Conservation (phyloP, 2,888 invertebrate genomes). For the Leptogaster cylindrica region DNA sequence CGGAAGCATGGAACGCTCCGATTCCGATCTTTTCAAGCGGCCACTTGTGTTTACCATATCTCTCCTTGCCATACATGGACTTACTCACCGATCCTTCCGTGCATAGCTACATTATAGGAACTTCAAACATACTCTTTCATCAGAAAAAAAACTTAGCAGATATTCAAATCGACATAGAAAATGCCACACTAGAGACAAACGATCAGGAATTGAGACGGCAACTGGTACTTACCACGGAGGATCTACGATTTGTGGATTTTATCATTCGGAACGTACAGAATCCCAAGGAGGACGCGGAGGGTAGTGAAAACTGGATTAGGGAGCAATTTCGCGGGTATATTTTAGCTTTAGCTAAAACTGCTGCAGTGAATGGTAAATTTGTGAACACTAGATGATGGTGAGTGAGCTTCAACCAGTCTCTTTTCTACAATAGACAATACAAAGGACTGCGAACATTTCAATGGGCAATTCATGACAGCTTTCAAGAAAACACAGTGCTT, state of each 20-base stretch:
- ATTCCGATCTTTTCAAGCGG: conserved; percentile 88
- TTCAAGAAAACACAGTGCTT: conserved; percentile 91
- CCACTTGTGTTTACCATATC: conserved; percentile 92
- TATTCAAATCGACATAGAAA: conserved; percentile 88
- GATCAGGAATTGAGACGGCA: conserved; percentile 82
- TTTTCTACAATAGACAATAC: conserved; percentile 75
- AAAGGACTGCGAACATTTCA: conserved; percentile 87
- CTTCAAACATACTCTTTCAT: conserved; percentile 98
- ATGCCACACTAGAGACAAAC: conserved; percentile 79
- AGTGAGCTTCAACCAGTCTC: background rate
- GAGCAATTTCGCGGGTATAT: conserved; percentile 90
- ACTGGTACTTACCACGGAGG: conserved; percentile 90
- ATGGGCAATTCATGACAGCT: conserved; percentile 79
- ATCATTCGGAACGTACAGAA: conserved; percentile 78
- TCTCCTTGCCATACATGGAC: conserved; percentile 94
- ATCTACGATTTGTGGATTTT: conserved; percentile 93
- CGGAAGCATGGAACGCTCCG: conserved; percentile 81
- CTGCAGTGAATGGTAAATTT: conserved; percentile 71
- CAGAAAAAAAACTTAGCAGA: conserved; percentile 93
- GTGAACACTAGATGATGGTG: background rate
- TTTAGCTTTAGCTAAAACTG: conserved; percentile 80
- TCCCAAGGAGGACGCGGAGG: conserved; percentile 77
- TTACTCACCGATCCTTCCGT: conserved; percentile 86
- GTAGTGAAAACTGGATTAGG: conserved; percentile 96
- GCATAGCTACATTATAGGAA: conserved; percentile 87